Conservation (phyloP, 2,113 vertebrate species). For the Grus americana region DNA sequence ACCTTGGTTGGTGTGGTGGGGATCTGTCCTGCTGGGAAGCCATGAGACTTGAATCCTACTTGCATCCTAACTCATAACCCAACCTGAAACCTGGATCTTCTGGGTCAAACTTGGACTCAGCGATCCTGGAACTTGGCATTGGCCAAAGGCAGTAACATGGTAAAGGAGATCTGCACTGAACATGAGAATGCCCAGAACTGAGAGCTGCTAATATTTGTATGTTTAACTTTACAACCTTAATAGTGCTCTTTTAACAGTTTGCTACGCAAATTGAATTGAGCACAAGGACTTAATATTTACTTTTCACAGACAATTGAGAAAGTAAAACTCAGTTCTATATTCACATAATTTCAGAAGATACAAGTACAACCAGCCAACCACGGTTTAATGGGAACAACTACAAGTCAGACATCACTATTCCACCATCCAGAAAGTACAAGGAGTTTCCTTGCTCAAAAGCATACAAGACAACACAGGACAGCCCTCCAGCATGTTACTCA, state of each 20-base stretch:
- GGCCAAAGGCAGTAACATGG: background rate
- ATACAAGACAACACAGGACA: fast-evolving
- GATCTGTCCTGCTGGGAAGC: background rate
- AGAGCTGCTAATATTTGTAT: background rate
- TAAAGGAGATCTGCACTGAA: background rate
- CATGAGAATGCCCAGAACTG: background rate
- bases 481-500: background rate
- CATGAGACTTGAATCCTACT: background rate
- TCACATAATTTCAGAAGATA: background rate
- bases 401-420: background rate
- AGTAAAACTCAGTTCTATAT: background rate
- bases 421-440: background rate
- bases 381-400: background rate
- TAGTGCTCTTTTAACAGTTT: background rate
- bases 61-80: background rate
- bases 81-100: background rate
- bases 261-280: background rate
- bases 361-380: background rate
- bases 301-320: background rate
- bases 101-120: background rate
- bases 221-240: background rate
- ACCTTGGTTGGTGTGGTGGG: background rate
- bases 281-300: background rate
- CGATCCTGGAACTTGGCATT: fast-evolving
- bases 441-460: background rate